Base-by-base conservation (phyloP, 2,888 invertebrate genomes). In the Odontocolon sp. region DNA sequence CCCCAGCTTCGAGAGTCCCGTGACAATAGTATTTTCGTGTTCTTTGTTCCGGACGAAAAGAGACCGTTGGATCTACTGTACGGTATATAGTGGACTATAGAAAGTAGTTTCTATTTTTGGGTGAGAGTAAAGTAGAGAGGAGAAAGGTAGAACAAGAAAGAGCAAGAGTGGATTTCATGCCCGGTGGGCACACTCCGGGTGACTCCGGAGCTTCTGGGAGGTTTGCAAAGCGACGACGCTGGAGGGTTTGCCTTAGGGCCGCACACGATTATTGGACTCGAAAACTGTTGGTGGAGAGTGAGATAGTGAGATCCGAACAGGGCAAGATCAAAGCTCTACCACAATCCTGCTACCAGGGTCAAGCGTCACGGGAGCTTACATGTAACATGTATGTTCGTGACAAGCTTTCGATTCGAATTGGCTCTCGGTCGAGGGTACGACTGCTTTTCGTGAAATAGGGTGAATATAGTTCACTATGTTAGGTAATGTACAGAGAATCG, bases 1-100 rank as follows among this genome's bases (percentile, higher is more conserved):
- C 66, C 38, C 28, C 33, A 63, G 61, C n/a, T 26, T 38, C 52
- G 33, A 72, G 68, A 68, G 57, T 50, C 59, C 38, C 26, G 31
- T 45, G 68, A 72, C 72, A 73, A 77, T 72, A 64, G 77, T 68
- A 73, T 77, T 77, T 72, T 73, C 72, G 57, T 72, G 77, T 77
- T 72, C 63, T 63, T 77, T 69, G 77, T 77, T 64, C 72, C 47
- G 67, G 63, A 50, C 63, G 50, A 68, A 69, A 52, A 40, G 57
- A 72, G 63, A 56, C 26, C 21, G 47, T 57, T 31, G 59, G 9
- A 52, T 64, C 52, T 36, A 56, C 11, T 21, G 5, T 2, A 45
- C 4, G 36, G 50, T 21, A 23, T 23, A 16, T 3, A 6, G 11
- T 33, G 16, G 36, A 40, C 31, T 31, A 56, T 40, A n/a, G 45